Percentiles rank a stretch among this genome's conserved stretches.
Conservation (phyloP, 2,888 invertebrate genomes). For the Calephelis perditalis region DNA sequence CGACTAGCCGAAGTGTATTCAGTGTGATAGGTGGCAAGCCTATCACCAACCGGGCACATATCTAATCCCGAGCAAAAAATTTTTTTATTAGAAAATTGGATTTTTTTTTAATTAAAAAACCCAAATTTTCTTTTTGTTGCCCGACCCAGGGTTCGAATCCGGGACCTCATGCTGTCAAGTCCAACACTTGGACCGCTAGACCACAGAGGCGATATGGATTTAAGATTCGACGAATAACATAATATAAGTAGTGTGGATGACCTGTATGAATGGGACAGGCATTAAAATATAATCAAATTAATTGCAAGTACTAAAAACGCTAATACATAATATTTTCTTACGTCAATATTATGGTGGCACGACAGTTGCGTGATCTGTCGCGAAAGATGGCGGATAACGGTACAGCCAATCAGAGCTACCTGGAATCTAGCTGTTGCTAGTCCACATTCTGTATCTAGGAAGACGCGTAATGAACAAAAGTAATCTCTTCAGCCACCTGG, state of each 20-base stretch:
- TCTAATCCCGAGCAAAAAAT: too few species aligned
- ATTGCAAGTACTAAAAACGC: conserved; percentile 17
- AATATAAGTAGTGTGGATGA: not conserved
- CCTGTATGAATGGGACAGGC: not conserved
- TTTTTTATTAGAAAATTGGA: too few species aligned
- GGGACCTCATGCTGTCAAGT: too few species aligned
- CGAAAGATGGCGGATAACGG: conserved; percentile 40
- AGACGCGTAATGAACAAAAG: conserved; percentile 34
- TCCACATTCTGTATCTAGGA: conserved; percentile 41
- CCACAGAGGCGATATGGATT: too few species aligned
- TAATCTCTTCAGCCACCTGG: conserved; percentile 5
- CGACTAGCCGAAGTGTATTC: too few species aligned
- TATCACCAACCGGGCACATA: too few species aligned
- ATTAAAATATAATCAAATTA: not conserved
- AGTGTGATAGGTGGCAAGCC: too few species aligned
- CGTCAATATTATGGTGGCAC: conserved; percentile 1
- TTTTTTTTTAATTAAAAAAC: too few species aligned
- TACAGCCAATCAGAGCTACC: conserved; percentile 55
- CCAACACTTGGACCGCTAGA: too few species aligned
- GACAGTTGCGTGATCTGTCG: conserved; percentile 11
- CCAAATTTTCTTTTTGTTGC: too few species aligned
- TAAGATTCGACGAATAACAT: too few species aligned
- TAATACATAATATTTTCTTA: conserved; percentile 10
- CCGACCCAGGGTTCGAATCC: too few species aligned
- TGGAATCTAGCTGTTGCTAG: conserved; percentile 50